Evolutionary conservation across 2,888 invertebrate species (phyloP), one percentile per base, ranked within the genome.

Genomic region (Dryadula phaetusa): DNA sequence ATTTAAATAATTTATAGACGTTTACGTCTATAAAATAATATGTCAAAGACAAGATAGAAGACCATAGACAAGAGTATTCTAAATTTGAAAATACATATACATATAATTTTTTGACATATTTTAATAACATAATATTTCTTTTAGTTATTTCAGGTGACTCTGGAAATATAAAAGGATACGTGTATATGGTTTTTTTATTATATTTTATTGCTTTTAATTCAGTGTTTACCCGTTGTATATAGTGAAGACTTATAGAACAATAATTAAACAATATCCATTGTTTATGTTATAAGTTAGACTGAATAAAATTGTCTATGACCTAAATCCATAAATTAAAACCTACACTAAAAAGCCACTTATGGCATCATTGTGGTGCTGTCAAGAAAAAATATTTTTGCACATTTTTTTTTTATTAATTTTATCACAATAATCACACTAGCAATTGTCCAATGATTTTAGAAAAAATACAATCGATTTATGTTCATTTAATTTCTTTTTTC

Each of bases 311-410:
- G 62, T 64, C 70, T 71, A 71, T 66, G 66, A 20, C 32, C 56
- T 71, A 69, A 66, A 63, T 68, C 66, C 68, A 74, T 72, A 72
- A 67, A 71, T 72, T 73, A 74, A 71, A 72, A 67, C 70, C 69
- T 72, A 70, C 44, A 70, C 67, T 71, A 70, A 72, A 75, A 75
- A 73, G 74, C 72, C 72, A 75, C 71, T 52, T 71, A 75, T 74
- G 73, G 75, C 77, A 75, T 75, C 67, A 74, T 74, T 74, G 77
- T 81, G 81, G 82, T 83, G 83, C 80, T 78, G 75, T 76, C 70
- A 67, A 73, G 78, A 76, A 79, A 78, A 83, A 82, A 80, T 79
- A 79, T 79, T 78, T 80, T 78, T 80, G 79, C 80, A 77, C 77
- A 70, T 76, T 78, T 69, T 70, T 71, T 66, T 73, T 70, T 70